Conservation (phyloP, 2,797 vertebrate species). For the Anguilla megastoma region DNA sequence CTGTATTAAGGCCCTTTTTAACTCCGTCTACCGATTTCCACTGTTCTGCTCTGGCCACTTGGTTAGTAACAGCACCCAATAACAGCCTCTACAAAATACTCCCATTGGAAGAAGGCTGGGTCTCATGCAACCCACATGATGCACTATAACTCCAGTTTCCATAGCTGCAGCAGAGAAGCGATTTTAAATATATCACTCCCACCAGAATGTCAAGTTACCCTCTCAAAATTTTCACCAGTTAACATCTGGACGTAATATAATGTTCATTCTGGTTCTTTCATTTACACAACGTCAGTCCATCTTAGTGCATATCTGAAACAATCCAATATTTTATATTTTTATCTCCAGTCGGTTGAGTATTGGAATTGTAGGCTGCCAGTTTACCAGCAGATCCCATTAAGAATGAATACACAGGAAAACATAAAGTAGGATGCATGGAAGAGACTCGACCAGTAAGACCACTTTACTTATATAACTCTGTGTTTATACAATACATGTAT, state of each 20-base stretch:
- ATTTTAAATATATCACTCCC: slow-evolving; percentile 20
- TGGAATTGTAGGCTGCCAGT: not conserved
- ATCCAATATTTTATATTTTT: not conserved
- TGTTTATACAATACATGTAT: not conserved
- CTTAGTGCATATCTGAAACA: not conserved
- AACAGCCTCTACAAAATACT: not conserved
- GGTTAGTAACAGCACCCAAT: not conserved
- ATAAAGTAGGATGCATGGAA: not conserved
- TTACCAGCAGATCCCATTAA: not conserved
- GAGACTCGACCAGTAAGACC: not conserved
- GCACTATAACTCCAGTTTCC: slow-evolving; percentile 14
- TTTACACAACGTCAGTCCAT: not conserved
- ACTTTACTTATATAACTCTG: not conserved
- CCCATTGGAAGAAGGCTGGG: not conserved
- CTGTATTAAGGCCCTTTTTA: not conserved
- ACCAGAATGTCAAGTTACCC: not conserved
- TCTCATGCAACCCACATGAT: not conserved
- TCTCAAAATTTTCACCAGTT: not conserved
- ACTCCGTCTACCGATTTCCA: not conserved
- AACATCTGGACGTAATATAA: not conserved
- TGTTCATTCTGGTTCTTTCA: not conserved
- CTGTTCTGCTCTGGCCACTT: not conserved
- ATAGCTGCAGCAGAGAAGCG: slow-evolving; percentile 3
- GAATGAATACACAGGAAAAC: not conserved
- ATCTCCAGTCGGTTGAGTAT: not conserved